phyloP scores from a whole-genome alignment of 2,888 invertebrate genomes.

The Sepiola atlantica region DNA sequence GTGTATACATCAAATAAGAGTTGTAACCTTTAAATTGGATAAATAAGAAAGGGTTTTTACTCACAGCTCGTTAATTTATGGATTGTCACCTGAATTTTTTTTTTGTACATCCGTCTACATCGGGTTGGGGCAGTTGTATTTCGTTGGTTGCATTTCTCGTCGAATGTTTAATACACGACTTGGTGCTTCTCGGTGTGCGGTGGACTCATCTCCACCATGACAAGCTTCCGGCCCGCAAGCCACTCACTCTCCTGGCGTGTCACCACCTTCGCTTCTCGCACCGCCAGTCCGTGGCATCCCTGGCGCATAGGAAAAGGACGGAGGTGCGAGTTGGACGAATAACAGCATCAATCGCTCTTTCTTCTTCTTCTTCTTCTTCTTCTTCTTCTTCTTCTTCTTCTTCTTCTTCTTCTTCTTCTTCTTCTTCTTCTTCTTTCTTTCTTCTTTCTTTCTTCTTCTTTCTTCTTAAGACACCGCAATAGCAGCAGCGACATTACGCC shows the following conservation, averaged over 20 bases:
- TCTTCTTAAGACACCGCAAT: not conserved
- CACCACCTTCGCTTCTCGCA: not conserved
- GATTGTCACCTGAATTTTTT: not conserved
- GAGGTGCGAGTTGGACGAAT: not conserved
- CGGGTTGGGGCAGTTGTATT: not conserved
- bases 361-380: not conserved
- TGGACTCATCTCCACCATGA: not conserved
- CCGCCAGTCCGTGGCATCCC: not conserved
- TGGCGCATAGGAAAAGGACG: not conserved
- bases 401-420: too few relatives aligned
- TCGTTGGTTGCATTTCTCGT: not conserved
- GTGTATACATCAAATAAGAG: not conserved
- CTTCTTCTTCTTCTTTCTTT: too few relatives aligned
- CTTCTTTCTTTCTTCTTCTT: too few relatives aligned
- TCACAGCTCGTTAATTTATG: not conserved
- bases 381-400: too few relatives aligned
- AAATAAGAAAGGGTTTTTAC: not conserved
- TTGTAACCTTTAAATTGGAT: not conserved
- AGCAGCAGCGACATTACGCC: not conserved
- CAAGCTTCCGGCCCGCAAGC: constrained; percentile 32
- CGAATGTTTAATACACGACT: not conserved
- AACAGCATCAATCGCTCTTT: not conserved
- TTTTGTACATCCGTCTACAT: not conserved
- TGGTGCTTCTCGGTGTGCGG: not conserved
- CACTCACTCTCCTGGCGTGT: not conserved